Conservation (phyloP, 2,113 vertebrate species). For the Micromys minutus region DNA sequence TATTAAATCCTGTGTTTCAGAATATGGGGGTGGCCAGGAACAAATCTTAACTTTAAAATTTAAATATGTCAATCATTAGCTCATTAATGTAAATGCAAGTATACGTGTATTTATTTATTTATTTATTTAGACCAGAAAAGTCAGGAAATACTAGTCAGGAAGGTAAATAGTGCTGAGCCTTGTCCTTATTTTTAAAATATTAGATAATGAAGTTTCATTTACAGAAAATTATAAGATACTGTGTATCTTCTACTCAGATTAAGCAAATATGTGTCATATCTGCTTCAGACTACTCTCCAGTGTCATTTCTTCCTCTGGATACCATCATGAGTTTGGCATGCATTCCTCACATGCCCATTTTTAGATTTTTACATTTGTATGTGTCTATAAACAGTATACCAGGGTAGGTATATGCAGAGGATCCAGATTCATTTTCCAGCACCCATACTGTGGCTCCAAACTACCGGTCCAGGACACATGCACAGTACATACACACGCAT, state of each 20-base stretch:
- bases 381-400: constrained; percentile 28
- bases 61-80: constrained; percentile 39
- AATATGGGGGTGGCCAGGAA: constrained; percentile 24
- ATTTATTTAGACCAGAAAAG: neutral
- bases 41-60: constrained; percentile 29
- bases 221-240: neutral
- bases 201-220: constrained; percentile 31
- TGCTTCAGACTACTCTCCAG: neutral
- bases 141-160: constrained; percentile 26
- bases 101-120: neutral
- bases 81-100: neutral
- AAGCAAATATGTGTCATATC: constrained; percentile 36
- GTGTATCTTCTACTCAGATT: neutral
- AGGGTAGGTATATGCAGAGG: neutral
- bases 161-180: neutral
- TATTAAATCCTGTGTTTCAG: constrained; percentile 22
- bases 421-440: neutral
- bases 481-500: too few species aligned
- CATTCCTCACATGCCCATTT: constrained; percentile 16
- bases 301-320: neutral
- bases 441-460: neutral
- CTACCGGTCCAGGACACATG: neutral
- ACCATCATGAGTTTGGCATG: neutral
- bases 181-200: constrained; percentile 44
- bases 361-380: constrained; percentile 32